These are phyloP conservation scores for Ciconia boyciana DNA, from an alignment of 2,113 vertebrate genomes.

Conservation along the genomic window DNA sequence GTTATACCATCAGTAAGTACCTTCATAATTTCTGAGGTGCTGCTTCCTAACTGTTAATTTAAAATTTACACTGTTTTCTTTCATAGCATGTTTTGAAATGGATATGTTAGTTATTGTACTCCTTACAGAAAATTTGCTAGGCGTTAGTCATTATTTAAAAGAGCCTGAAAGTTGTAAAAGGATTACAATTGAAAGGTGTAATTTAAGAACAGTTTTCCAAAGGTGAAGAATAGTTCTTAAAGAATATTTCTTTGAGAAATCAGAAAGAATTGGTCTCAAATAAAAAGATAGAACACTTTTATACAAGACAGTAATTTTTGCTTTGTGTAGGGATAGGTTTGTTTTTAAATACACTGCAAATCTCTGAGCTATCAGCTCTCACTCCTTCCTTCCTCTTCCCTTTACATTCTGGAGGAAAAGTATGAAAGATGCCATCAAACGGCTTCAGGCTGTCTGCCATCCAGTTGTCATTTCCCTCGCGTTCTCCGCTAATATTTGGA, in stretches of 20 bases:
- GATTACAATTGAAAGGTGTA: not conserved
- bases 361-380: not conserved
- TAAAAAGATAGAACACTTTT: not conserved
- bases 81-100: not conserved
- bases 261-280: not conserved
- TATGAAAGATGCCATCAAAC: not conserved
- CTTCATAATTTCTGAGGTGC: not conserved
- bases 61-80: not conserved
- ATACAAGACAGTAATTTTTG: not conserved
- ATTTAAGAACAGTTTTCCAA: not conserved
- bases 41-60: not conserved
- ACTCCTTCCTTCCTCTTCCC: not conserved
- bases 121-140: not conserved
- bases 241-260: not conserved
- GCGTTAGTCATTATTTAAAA: not conserved
- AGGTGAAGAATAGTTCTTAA: not conserved
- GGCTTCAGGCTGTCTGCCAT: not conserved
- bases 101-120: not conserved
- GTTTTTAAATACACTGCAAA: not conserved
- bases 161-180: not conserved
- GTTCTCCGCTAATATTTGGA: not conserved
- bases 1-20: not conserved
- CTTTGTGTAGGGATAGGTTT: not conserved
- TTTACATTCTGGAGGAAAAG: not conserved
- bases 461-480: not conserved